These are phyloP conservation scores for Megaceryle torquata DNA, from an alignment of 2,113 vertebrate species.

Conservation along the genomic window DNA sequence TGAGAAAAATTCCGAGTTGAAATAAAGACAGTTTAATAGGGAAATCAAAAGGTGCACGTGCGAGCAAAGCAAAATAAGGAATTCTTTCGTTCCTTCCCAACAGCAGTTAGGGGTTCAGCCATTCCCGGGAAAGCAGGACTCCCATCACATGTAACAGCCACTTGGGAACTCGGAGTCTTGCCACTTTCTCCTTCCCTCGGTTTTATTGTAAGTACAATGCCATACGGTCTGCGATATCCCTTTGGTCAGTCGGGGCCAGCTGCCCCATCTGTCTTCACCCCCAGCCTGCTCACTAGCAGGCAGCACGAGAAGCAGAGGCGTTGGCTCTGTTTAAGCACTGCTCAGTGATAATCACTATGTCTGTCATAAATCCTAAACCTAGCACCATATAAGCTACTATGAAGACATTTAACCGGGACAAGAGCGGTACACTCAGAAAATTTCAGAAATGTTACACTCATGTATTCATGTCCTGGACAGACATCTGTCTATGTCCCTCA, in stretches of 20 bases:
- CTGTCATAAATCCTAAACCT: neutral
- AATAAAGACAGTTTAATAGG: neutral
- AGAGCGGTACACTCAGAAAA: neutral
- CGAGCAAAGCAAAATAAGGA: neutral
- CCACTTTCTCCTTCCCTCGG: neutral
- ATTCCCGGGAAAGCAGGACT: neutral
- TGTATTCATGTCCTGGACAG: neutral
- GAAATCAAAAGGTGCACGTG: neutral
- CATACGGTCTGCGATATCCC: no score
- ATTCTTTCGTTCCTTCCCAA: neutral
- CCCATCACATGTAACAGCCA: neutral
- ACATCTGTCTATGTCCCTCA: neutral
- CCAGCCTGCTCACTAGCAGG: accelerated
- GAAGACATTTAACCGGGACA: neutral
- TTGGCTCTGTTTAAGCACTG: neutral
- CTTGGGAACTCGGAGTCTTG: neutral
- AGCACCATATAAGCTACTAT: neutral
- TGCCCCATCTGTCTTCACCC: neutral
- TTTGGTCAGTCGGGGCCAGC: neutral
- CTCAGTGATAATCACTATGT: neutral
- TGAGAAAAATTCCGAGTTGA: neutral
- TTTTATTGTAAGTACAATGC: accelerated
- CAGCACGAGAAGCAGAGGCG: neutral
- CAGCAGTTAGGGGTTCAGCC: neutral
- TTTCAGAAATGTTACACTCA: neutral